These are phyloP conservation scores for Poeciliopsis gracilis DNA, from an alignment of 2,797 vertebrate species.

Conservation along the genomic window DNA sequence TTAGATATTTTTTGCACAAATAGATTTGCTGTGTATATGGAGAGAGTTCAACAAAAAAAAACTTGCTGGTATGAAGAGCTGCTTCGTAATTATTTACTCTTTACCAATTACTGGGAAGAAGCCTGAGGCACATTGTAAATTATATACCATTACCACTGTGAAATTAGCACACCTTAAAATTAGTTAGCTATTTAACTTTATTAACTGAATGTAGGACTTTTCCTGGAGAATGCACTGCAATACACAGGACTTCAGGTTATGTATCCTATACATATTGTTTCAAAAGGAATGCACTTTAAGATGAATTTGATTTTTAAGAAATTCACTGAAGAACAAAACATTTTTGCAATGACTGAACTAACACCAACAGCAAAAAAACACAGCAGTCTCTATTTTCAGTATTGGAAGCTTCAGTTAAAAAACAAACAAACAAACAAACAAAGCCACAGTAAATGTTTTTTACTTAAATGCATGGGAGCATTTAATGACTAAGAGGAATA, in stretches of 20 bases:
- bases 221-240: neutral
- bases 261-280: neutral
- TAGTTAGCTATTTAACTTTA: constrained; percentile 8
- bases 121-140: constrained; percentile 14
- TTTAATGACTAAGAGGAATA: neutral
- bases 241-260: neutral
- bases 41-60: constrained; percentile 5
- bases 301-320: neutral
- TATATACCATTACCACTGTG: constrained; percentile 19
- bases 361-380: neutral
- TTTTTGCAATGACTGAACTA: neutral
- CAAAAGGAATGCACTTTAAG: neutral
- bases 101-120: constrained; percentile 8
- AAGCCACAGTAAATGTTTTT: neutral
- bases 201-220: neutral
- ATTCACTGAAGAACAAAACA: neutral
- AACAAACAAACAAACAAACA: too few relatives aligned
- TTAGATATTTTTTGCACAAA: neutral
- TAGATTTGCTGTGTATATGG: constrained; percentile 4
- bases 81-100: constrained; percentile 31
- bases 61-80: neutral
- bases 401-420: neutral
- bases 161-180: constrained; percentile 17
- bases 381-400: neutral
- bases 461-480: neutral